Evolutionary conservation across 2,888 invertebrate species (phyloP).

Genomic region (Lacanobia wlatinum): DNA sequence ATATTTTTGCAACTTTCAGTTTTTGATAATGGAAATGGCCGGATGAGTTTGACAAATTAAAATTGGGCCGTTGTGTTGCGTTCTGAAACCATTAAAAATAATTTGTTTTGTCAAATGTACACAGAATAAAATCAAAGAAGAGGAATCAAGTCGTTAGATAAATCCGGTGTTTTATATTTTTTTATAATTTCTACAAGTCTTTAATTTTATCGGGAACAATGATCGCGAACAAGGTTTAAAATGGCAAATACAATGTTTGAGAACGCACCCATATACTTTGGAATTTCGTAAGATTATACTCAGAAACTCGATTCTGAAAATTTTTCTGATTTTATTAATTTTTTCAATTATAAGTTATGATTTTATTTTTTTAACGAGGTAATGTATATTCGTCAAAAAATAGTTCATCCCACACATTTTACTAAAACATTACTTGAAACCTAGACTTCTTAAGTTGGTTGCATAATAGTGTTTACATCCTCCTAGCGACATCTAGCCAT

Average conservation of each 20-base stretch:
- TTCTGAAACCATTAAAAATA: conserved; percentile 7
- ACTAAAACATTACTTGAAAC: conserved; percentile 22
- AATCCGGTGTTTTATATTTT: neutral
- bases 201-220: neutral
- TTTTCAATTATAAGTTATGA: neutral
- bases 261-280: conserved; percentile 19
- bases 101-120: rapidly evolving
- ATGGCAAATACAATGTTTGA: neutral
- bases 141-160: rapidly evolving
- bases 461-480: conserved; percentile 12
- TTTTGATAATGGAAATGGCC: conserved; percentile 57
- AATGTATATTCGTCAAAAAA: neutral
- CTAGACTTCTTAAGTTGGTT: neutral
- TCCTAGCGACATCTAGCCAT: conserved; percentile 39
- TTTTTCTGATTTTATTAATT: neutral
- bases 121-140: no score
- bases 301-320: neutral
- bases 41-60: conserved; percentile 62
- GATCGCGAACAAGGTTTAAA: neutral
- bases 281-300: conserved; percentile 15
- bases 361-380: neutral
- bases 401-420: neutral
- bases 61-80: conserved; percentile 45
- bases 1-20: conserved; percentile 51
- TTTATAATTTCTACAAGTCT: no score